Conservation (phyloP, 2,797 vertebrate species). For the Hippoglossus hippoglossus region DNA sequence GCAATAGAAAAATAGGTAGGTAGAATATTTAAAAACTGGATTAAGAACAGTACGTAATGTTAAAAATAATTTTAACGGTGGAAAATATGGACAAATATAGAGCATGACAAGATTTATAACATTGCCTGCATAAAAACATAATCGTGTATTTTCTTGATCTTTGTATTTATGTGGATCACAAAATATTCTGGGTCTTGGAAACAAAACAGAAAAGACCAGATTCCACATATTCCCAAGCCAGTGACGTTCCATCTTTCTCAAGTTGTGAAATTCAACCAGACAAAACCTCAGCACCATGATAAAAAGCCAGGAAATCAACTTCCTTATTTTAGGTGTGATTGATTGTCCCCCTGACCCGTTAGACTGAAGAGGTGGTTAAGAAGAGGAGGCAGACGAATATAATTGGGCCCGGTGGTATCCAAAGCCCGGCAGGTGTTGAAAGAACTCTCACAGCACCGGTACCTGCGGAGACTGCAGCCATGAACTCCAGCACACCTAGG, state of each 20-base stretch:
- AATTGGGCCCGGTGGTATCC: constrained; percentile 84
- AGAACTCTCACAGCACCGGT: constrained; percentile 71
- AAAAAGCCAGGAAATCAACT: constrained; percentile 81
- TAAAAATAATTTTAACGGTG: not conserved
- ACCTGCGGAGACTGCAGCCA: constrained; percentile 72
- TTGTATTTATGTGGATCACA: constrained; percentile 40
- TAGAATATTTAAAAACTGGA: not conserved
- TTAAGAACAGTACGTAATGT: not conserved
- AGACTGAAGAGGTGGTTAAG: constrained; percentile 80
- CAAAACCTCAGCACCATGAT: constrained; percentile 71
- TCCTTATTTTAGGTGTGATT: constrained; percentile 84
- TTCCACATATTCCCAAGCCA: constrained; percentile 60
- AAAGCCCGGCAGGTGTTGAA: constrained; percentile 80
- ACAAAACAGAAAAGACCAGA: constrained; percentile 58
- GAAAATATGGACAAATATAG: not conserved
- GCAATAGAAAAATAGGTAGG: not conserved
- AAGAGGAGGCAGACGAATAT: constrained; percentile 77
- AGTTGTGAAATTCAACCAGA: constrained; percentile 73
- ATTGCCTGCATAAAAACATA: constrained; percentile 38
- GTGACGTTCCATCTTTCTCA: constrained; percentile 54
- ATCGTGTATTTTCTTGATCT: constrained; percentile 38
- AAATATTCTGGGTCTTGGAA: constrained; percentile 48
- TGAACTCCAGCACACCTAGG: constrained; percentile 78
- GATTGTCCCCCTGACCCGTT: constrained; percentile 83
- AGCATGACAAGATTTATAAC: constrained; percentile 7